Percentiles rank a stretch among this genome's conserved stretches.
Conservation (phyloP, 2,888 invertebrate species). For the Pammene fasciana region DNA sequence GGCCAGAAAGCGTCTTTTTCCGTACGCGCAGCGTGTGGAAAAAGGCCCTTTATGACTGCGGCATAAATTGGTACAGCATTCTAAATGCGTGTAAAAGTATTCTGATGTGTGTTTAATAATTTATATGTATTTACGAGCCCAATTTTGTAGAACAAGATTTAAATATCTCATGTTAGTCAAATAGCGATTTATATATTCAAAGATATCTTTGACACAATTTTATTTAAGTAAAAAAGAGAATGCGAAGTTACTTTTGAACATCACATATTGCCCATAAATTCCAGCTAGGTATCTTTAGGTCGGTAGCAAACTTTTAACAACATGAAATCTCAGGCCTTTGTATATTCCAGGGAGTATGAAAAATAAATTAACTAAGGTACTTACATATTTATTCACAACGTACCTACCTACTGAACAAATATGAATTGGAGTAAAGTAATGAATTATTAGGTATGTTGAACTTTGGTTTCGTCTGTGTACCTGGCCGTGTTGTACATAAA, state of each 20-base stretch:
- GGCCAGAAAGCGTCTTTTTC: too few relatives aligned
- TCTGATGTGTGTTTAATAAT: too few relatives aligned
- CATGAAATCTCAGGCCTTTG: background rate
- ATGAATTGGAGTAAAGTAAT: background rate
- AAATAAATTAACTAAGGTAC: background rate
- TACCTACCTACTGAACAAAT: background rate
- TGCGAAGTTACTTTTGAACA: slow-evolving; percentile 2
- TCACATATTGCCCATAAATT: too few relatives aligned
- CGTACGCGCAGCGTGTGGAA: too few relatives aligned
- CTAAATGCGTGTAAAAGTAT: too few relatives aligned
- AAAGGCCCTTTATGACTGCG: too few relatives aligned
- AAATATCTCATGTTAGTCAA: too few relatives aligned
- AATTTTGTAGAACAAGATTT: too few relatives aligned
- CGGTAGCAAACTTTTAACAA: too few relatives aligned
- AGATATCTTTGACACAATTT: background rate
- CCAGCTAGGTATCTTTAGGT: too few relatives aligned
- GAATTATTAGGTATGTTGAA: background rate
- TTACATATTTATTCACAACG: background rate
- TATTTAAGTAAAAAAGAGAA: background rate
- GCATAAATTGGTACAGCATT: background rate
- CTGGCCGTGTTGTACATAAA: slow-evolving; percentile 13
- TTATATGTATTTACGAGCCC: too few relatives aligned
- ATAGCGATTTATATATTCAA: too few relatives aligned
- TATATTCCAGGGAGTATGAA: background rate
- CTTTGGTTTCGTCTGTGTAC: background rate